Evolutionary conservation across 2,797 vertebrate species (phyloP).

Genomic region (Thalassophryne amazonica): DNA sequence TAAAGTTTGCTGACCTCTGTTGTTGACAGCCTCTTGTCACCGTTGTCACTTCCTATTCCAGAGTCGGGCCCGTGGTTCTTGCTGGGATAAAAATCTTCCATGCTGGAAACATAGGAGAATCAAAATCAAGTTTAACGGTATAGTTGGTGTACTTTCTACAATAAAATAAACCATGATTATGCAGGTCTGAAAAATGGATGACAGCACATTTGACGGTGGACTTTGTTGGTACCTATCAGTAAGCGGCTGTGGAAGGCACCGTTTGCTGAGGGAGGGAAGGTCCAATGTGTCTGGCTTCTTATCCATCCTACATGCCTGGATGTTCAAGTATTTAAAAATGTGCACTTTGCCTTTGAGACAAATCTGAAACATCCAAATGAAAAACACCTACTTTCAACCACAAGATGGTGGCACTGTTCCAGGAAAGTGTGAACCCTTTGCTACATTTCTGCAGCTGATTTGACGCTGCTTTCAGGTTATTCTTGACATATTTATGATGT

Average conservation of each 20-base stretch:
- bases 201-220: not conserved
- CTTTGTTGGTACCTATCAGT: slow-evolving; percentile 86
- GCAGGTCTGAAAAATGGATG: not conserved
- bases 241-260: slow-evolving; percentile 90
- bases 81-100: slow-evolving; percentile 97
- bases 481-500: not conserved
- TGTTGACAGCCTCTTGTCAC: slow-evolving; percentile 94
- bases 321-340: slow-evolving; percentile 98
- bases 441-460: not conserved
- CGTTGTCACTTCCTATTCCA: slow-evolving; percentile 97
- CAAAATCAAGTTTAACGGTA: no score
- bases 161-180: no score
- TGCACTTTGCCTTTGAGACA: slow-evolving; percentile 98
- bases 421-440: not conserved
- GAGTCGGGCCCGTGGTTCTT: slow-evolving; percentile 98
- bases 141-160: no score
- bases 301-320: slow-evolving; percentile 92
- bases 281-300: slow-evolving; percentile 97
- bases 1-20: slow-evolving; percentile 84
- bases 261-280: slow-evolving; percentile 89
- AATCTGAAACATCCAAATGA: slow-evolving; percentile 81
- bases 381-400: slow-evolving; percentile 6
- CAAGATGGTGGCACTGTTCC: slow-evolving; percentile 35
- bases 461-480: not conserved
- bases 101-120: slow-evolving; percentile 81